phyloP scores from a whole-genome alignment of 2,888 invertebrate species.

The Acanthosoma haemorrhoidale region DNA sequence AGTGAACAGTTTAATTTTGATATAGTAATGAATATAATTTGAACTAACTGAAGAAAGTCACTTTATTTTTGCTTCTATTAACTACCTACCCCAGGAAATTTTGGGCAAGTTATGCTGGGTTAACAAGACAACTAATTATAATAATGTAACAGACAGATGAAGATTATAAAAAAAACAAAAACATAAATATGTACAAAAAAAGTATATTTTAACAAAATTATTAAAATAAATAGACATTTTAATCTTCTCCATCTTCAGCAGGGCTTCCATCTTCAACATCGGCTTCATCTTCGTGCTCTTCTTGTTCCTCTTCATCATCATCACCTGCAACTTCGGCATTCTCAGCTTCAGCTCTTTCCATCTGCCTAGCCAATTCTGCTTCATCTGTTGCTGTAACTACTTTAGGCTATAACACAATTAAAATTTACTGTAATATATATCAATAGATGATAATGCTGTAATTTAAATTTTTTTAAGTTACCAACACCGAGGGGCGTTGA shows the following conservation, averaged over 20 bases:
- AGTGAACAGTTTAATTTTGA: too few species aligned
- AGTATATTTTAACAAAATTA: constrained; percentile 7
- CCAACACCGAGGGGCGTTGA: too few species aligned
- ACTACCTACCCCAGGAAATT: too few species aligned
- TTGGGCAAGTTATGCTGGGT: too few species aligned
- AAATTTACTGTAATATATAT: constrained; percentile 4
- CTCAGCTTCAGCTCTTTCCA: constrained; percentile 89
- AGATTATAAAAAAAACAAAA: neutral
- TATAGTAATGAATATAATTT: too few species aligned
- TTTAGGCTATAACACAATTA: constrained; percentile 64
- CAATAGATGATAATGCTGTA: too few species aligned
- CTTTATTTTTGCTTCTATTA: too few species aligned
- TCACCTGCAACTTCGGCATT: constrained; percentile 74
- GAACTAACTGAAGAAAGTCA: too few species aligned
- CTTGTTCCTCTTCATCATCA: constrained; percentile 45
- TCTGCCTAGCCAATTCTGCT: constrained; percentile 85
- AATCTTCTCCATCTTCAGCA: constrained; percentile 25
- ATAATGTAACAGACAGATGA: too few species aligned
- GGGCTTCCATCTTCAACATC: constrained; percentile 29
- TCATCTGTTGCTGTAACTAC: constrained; percentile 98
- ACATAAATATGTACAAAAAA: neutral
- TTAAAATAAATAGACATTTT: constrained; percentile 27
- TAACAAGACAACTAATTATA: too few species aligned
- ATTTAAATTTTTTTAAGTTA: too few species aligned
- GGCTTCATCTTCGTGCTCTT: constrained; percentile 41